These are phyloP conservation scores for Laspeyria flexula DNA, from an alignment of 2,888 invertebrate species.

Conservation along the genomic window DNA sequence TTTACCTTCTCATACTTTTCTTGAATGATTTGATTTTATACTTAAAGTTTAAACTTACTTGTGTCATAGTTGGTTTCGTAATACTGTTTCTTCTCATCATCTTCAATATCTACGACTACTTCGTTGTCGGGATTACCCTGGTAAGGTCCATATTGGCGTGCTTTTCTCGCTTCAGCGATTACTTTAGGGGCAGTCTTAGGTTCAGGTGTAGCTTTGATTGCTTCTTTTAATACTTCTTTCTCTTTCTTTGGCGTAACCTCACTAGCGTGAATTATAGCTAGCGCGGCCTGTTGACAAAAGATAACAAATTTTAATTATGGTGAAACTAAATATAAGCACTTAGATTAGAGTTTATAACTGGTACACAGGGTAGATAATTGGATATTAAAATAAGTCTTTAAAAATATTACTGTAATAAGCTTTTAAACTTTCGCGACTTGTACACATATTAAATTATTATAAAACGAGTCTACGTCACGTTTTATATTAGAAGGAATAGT, in stretches of 20 bases:
- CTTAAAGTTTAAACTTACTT: slow-evolving; percentile 82
- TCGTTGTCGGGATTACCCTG: slow-evolving; percentile 78
- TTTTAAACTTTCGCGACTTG: too few relatives aligned
- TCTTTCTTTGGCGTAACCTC: slow-evolving; percentile 55
- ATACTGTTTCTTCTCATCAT: slow-evolving; percentile 91
- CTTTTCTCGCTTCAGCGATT: slow-evolving; percentile 47
- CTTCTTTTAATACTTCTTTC: neutral
- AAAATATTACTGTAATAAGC: too few relatives aligned
- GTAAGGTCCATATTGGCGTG: slow-evolving; percentile 58
- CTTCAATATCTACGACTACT: slow-evolving; percentile 90
- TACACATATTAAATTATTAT: too few relatives aligned
- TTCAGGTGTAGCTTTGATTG: neutral
- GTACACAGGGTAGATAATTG: too few relatives aligned
- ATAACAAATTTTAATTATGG: slow-evolving; percentile 11
- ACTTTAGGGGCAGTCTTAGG: slow-evolving; percentile 43
- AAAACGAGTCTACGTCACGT: too few relatives aligned
- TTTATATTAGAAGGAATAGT: too few relatives aligned
- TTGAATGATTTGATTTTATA: too few relatives aligned
- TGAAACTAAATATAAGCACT: neutral
- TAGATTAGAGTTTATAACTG: too few relatives aligned
- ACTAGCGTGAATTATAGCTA: slow-evolving; percentile 69
- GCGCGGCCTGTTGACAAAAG: slow-evolving; percentile 67
- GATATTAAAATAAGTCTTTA: too few relatives aligned
- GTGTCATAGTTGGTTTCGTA: slow-evolving; percentile 91
- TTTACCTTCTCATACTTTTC: too few relatives aligned